phyloP scores from a whole-genome alignment of 2,888 invertebrate genomes.

The Epirrhoe alternata region DNA sequence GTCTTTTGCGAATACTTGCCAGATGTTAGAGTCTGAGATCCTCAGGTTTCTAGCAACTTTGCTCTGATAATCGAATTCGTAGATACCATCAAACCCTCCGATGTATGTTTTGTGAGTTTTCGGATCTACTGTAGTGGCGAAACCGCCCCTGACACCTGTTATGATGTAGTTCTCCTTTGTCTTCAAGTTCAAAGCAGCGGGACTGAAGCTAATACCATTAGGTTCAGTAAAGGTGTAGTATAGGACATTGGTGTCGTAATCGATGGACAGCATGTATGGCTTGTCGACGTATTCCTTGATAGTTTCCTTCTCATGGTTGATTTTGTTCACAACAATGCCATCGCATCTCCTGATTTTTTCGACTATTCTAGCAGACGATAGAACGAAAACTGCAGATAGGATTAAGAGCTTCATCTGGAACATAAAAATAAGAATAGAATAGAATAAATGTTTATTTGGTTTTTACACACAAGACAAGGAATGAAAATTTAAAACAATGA shows the following conservation, averaged over 20 bases:
- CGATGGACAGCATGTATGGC: constrained; percentile 69
- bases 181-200: constrained; percentile 62
- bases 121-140: constrained; percentile 64
- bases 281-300: constrained; percentile 51
- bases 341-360: constrained; percentile 33
- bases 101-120: constrained; percentile 59
- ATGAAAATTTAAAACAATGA: no score
- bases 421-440: no score
- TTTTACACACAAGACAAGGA: no score
- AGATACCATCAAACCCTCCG: constrained; percentile 66
- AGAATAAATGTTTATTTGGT: no score
- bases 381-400: constrained; percentile 32
- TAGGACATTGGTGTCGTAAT: constrained; percentile 64
- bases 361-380: constrained; percentile 39
- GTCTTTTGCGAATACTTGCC: constrained; percentile 70
- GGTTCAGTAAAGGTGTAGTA: constrained; percentile 63
- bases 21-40: constrained; percentile 57
- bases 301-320: constrained; percentile 49
- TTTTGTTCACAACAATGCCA: constrained; percentile 35
- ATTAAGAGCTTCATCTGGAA: constrained; percentile 53
- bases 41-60: constrained; percentile 52
- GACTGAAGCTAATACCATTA: constrained; percentile 47
- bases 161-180: constrained; percentile 57
- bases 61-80: constrained; percentile 57
- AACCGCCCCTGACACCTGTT: constrained; percentile 58